A percentile compares a stretch with the other conserved stretches of the same genome.
Evolutionary conservation across 2,113 vertebrate species (phyloP).

Genomic region (Gavialis gangeticus): DNA sequence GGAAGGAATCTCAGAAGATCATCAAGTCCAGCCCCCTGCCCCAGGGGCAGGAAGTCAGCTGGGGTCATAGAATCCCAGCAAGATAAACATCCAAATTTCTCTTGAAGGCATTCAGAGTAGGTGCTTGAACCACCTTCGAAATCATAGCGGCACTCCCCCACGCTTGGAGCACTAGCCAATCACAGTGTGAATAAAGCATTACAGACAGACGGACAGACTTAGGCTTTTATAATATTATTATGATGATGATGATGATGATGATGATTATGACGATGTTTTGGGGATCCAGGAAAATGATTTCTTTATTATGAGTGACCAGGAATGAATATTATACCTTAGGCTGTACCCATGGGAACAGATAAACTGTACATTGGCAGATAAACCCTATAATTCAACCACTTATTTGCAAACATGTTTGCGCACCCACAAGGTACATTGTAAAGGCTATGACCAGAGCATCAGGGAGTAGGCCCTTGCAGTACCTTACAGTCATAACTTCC

Average conservation of each 20-base stretch:
- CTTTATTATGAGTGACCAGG: neutral
- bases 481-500: neutral
- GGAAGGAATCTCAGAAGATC: too few relatives aligned
- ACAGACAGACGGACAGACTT: too few relatives aligned
- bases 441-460: neutral
- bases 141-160: too few relatives aligned
- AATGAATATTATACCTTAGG: neutral
- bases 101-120: too few relatives aligned
- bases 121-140: too few relatives aligned
- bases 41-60: too few relatives aligned
- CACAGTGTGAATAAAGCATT: too few relatives aligned
- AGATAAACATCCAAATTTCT: too few relatives aligned
- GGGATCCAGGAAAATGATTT: neutral
- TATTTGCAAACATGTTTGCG: neutral
- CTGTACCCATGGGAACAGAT: neutral
- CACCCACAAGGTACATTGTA: rapidly evolving
- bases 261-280: neutral
- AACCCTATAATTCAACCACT: neutral
- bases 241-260: neutral
- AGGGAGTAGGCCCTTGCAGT: rapidly evolving
- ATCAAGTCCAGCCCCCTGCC: too few relatives aligned
- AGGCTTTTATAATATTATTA: too few relatives aligned
- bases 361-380: neutral
- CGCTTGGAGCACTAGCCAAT: too few relatives aligned
- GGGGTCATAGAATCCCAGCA: too few relatives aligned